phyloP scores from a whole-genome alignment of 2,113 vertebrate species.

The Rhodinocichla rosea region DNA sequence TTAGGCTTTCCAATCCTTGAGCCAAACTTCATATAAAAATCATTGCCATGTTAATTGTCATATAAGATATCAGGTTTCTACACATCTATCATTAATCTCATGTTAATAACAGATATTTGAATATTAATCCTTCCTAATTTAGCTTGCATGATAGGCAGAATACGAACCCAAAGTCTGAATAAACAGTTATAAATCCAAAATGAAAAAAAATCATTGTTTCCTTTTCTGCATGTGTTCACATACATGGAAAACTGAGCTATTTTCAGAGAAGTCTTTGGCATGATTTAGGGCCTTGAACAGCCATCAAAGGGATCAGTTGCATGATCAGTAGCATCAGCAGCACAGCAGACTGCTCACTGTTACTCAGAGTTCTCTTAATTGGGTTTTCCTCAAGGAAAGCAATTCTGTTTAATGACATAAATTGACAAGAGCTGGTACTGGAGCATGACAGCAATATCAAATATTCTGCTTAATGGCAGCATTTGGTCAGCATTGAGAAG shows the following conservation, averaged over 20 bases:
- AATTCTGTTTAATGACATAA: background rate
- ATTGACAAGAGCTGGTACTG: background rate
- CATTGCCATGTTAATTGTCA: background rate
- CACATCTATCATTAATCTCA: background rate
- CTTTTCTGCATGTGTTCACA: background rate
- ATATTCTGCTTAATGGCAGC: background rate
- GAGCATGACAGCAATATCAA: background rate
- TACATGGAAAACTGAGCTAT: background rate
- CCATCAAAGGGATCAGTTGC: background rate
- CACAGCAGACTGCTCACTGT: background rate
- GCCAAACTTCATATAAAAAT: background rate
- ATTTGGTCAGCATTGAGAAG: background rate
- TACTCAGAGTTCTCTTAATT: background rate
- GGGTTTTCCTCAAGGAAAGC: background rate
- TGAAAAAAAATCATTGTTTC: background rate
- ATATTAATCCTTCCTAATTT: background rate
- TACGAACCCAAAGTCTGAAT: background rate
- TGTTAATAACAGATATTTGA: background rate
- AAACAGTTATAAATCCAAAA: background rate
- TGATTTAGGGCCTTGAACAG: background rate
- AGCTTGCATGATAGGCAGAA: background rate
- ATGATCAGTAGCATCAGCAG: background rate
- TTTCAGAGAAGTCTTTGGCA: background rate
- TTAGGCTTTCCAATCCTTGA: background rate
- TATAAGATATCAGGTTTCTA: background rate